Percentiles rank a stretch among this genome's conserved stretches.
phyloP scores from a whole-genome alignment of 92 coral and sea anemone species.

The Epizoanthus rinbou region DNA sequence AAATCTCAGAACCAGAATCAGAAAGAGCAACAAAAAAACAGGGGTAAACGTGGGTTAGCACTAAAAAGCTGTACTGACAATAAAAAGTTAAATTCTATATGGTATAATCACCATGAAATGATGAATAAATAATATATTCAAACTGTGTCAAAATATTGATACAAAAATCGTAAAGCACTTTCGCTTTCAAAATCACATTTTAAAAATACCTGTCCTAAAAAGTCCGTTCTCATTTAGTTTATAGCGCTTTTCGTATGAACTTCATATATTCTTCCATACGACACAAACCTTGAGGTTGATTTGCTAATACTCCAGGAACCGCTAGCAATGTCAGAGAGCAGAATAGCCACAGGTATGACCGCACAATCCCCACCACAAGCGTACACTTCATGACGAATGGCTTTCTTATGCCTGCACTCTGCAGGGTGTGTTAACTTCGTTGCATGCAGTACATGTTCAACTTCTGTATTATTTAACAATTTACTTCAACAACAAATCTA shows the following conservation, averaged over 20 bases:
- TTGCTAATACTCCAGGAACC: background rate
- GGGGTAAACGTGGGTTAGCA: too few species aligned
- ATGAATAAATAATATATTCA: too few species aligned
- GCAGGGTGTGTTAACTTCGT: too few species aligned
- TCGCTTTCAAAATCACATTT: background rate
- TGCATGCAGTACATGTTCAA: background rate
- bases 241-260: background rate
- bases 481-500: too few species aligned
- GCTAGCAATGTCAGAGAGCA: background rate
- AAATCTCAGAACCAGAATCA: background rate
- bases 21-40: background rate
- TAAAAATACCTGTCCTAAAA: background rate
- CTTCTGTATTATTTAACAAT: background rate
- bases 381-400: background rate
- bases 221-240: background rate
- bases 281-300: slow-evolving; percentile 18
- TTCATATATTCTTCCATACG: background rate
- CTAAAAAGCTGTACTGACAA: too few species aligned
- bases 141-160: too few species aligned
- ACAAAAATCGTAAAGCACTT: background rate
- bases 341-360: background rate
- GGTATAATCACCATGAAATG: background rate
- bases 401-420: too few species aligned
- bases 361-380: background rate
- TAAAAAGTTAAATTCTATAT: slow-evolving; percentile 2